phyloP scores from a whole-genome alignment of 30 jellyfish, hydroid and myxozoan genomes.

The Nemopilema nomurai region DNA sequence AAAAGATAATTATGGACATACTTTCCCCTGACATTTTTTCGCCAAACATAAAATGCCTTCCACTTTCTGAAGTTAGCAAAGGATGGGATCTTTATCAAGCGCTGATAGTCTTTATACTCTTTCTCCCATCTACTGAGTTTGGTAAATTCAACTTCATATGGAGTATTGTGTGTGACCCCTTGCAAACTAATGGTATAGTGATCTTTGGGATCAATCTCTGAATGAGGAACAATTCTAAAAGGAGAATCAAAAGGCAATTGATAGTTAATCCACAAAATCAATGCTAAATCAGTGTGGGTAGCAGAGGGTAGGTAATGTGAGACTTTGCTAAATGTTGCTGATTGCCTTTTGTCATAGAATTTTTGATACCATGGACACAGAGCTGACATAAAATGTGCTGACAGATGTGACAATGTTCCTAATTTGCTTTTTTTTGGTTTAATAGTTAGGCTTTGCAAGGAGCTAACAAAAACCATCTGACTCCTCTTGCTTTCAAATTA shows the following conservation, averaged over 20 bases:
- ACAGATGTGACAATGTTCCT: too few relatives aligned
- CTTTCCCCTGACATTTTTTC: slow-evolving; percentile 89
- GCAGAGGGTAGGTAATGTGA: too few relatives aligned
- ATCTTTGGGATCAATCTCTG: slow-evolving; percentile 74
- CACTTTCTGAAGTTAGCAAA: slow-evolving; percentile 93
- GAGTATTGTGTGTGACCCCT: slow-evolving; percentile 88
- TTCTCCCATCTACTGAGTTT: slow-evolving; percentile 91
- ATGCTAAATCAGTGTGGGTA: too few relatives aligned
- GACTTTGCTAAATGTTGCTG: too few relatives aligned
- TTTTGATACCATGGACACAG: too few relatives aligned
- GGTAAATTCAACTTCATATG: slow-evolving; percentile 87
- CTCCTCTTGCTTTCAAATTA: too few relatives aligned
- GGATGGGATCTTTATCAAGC: slow-evolving; percentile 75
- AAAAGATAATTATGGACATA: slow-evolving; percentile 11
- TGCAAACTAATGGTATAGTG: slow-evolving; percentile 90
- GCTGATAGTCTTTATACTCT: slow-evolving; percentile 82
- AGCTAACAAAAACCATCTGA: too few relatives aligned
- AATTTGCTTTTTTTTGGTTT: too few relatives aligned
- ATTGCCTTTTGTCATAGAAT: too few relatives aligned
- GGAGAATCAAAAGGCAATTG: background rate
- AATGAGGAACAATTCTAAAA: slow-evolving; percentile 82
- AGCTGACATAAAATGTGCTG: too few relatives aligned
- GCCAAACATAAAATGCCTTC: slow-evolving; percentile 96
- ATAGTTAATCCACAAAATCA: background rate
- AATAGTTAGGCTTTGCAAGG: too few relatives aligned